A percentile compares a stretch with the other conserved stretches of the same genome.
phyloP scores from a whole-genome alignment of 2,113 vertebrate genomes.

The Echinops telfairi region DNA sequence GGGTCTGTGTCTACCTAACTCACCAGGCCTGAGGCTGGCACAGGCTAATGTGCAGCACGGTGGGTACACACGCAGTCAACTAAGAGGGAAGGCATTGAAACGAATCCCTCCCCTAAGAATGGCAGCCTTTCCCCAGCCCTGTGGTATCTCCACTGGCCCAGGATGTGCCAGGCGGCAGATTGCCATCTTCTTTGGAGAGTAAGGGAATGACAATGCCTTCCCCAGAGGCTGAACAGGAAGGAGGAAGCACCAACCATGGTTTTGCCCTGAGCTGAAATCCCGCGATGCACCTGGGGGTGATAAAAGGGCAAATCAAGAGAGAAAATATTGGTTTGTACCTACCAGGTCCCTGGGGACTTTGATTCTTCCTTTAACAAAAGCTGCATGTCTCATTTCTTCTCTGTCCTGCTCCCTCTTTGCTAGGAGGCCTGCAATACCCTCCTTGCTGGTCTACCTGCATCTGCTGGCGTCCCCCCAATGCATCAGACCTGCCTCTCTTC shows the following conservation, averaged over 20 bases:
- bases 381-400: not conserved
- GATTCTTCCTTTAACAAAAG: conserved; percentile 10
- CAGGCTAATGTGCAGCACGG: not conserved
- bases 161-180: not conserved
- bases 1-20: not conserved
- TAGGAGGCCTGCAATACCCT: not conserved
- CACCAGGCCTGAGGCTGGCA: not conserved
- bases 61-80: not conserved
- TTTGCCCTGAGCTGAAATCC: not conserved
- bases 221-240: not conserved
- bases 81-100: conserved; percentile 12
- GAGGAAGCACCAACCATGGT: not conserved
- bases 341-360: conserved; percentile 12
- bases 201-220: conserved; percentile 15
- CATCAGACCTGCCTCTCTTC: not conserved
- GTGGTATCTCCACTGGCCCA: not conserved
- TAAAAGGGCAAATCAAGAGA: conserved; percentile 27
- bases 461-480: not conserved
- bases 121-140: conserved; percentile 13
- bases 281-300: not conserved
- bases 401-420: not conserved
- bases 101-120: not conserved
- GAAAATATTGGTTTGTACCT: not conserved
- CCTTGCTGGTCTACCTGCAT: not conserved
- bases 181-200: not conserved